phyloP scores from a whole-genome alignment of 2,888 invertebrate species.

The Steinernema hermaphroditum region DNA sequence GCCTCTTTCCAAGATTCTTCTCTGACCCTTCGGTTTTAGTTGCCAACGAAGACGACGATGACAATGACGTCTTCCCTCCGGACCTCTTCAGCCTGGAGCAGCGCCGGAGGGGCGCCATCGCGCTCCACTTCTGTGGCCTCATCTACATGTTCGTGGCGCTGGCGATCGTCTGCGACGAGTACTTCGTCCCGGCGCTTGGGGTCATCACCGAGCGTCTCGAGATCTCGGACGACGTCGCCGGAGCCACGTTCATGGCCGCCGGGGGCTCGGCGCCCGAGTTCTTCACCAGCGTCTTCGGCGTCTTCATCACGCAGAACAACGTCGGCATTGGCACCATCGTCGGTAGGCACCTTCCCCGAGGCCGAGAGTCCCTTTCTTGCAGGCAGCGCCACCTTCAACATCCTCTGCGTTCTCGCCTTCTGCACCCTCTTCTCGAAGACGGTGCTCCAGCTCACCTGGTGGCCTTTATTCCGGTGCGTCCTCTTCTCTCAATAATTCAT shows the following conservation, averaged over 20 bases:
- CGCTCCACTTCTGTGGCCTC: constrained; percentile 89
- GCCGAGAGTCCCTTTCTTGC: too few species aligned
- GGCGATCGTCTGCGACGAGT: constrained; percentile 96
- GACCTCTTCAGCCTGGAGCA: constrained; percentile 83
- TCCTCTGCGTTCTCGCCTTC: constrained; percentile 63
- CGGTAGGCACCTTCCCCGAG: constrained; percentile 72
- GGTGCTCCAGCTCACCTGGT: constrained; percentile 60
- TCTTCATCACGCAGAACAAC: constrained; percentile 95
- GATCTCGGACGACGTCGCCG: constrained; percentile 94
- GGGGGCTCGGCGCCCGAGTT: constrained; percentile 93
- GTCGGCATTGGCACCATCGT: constrained; percentile 94
- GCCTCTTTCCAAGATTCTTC: too few species aligned
- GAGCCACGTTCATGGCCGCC: constrained; percentile 98
- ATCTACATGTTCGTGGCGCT: constrained; percentile 97
- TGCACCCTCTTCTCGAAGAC: constrained; percentile 61
- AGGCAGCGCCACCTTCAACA: constrained; percentile 70
- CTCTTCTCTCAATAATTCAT: not conserved
- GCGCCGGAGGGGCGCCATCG: constrained; percentile 82
- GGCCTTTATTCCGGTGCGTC: constrained; percentile 56
- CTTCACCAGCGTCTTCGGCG: constrained; percentile 94
- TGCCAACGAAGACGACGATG: not conserved
- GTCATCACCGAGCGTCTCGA: constrained; percentile 88
- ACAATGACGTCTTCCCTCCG: constrained; percentile 5
- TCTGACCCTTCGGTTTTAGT: too few species aligned
- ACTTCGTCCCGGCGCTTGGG: constrained; percentile 94